Conservation (phyloP, 1,140 invertebrate species). For the Hycleus phaleratus region DNA sequence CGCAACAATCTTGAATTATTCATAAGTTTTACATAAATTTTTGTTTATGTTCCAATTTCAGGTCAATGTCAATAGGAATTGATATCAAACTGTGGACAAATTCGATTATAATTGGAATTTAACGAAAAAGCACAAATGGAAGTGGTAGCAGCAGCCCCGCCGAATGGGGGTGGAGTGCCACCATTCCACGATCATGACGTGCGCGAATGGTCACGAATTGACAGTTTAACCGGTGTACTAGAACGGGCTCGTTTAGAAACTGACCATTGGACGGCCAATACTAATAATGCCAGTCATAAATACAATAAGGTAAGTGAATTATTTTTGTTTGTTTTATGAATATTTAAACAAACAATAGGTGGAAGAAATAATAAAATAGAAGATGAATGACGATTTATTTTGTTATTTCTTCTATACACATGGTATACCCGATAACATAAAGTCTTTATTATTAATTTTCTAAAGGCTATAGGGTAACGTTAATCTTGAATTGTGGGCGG, state of each 20-base stretch:
- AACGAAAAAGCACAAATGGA: constrained; percentile 40
- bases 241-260: constrained; percentile 47
- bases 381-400: neutral
- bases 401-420: neutral
- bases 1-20: no score
- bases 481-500: neutral
- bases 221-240: constrained; percentile 46
- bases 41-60: constrained; percentile 11
- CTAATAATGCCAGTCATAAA: constrained; percentile 43
- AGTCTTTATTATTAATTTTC: neutral
- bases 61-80: constrained; percentile 31
- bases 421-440: neutral
- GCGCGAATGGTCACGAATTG: constrained; percentile 47
- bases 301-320: constrained; percentile 46
- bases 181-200: constrained; percentile 47
- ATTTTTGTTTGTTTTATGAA: neutral
- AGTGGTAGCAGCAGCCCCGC: constrained; percentile 43
- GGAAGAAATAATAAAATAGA: neutral
- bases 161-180: constrained; percentile 34
- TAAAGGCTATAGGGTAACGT: neutral
- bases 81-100: constrained; percentile 20
- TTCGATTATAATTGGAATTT: constrained; percentile 1
- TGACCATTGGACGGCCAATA: constrained; percentile 45
- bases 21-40: no score
- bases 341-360: neutral